Conservation (phyloP, 2,888 invertebrate genomes). For the Eupithecia centaureata region DNA sequence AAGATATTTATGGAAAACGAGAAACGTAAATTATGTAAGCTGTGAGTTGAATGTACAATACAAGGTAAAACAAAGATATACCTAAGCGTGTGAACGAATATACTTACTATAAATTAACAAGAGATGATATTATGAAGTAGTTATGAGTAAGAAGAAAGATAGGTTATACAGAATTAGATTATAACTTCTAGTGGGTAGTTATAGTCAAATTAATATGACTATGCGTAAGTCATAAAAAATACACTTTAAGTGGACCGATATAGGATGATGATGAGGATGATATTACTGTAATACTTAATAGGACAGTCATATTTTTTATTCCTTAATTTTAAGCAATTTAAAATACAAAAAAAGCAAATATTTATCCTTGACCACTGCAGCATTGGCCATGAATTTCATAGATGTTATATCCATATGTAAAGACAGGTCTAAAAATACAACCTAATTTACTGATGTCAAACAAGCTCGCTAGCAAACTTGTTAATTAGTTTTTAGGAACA, state of each 20-base stretch:
- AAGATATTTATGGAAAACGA: constrained; percentile 12
- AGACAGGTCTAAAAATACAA: neutral
- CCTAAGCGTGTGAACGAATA: neutral
- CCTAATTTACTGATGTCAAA: neutral
- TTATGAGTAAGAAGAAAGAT: no score
- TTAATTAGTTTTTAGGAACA: constrained; percentile 2
- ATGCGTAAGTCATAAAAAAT: no score
- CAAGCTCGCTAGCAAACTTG: neutral
- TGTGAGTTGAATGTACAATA: neutral
- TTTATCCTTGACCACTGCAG: neutral
- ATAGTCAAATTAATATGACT: no score
- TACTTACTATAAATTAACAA: neutral
- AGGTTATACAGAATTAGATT: no score
- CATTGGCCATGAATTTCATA: neutral
- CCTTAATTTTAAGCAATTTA: neutral
- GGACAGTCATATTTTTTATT: no score
- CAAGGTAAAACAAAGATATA: neutral
- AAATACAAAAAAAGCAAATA: neutral
- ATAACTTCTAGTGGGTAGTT: no score
- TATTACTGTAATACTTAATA: no score
- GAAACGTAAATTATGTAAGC: constrained; percentile 4
- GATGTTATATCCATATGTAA: neutral
- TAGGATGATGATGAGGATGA: no score
- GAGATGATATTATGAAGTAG: neutral
- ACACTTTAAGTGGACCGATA: no score